Evolutionary conservation across 1,140 invertebrate species (phyloP), one percentile per base, ranked within the genome.

Genomic region (Brachionus rotundiformis): DNA sequence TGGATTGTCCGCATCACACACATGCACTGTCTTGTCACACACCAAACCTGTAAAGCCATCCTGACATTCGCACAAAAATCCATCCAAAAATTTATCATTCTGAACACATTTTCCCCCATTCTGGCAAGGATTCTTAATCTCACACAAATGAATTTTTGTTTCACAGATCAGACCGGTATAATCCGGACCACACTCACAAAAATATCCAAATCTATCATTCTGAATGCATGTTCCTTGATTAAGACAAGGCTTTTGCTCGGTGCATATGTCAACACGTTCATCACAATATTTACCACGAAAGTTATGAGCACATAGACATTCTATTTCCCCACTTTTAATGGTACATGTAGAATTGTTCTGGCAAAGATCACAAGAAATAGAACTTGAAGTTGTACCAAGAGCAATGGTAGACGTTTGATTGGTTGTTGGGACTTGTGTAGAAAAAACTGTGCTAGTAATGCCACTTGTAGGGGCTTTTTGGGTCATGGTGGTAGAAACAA

Each of bases 271-370:
- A 31, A 63, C 25, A 25, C 19, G 16, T 23, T 47, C 23, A 13
- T 79, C 76, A 59, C 75, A 79, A 39, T 41, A 39, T 29, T 73
- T 81, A 71, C 83, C 84, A 11, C 82, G 81, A 54, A 68, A 84
- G 16, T 76, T 76, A 27, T 11, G 3, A 29, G 29, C 16, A 83
- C 84, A 84, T 16, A 82, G 25, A 80, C 84, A 84, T 16, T 31
- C 27, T 33, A 33, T 47, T n/a, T 76, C 23, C 13, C n/a, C 3
- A 16, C 23, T 44, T 44, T 73, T 19, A 8, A 73, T 23, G 1
- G 23, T 11, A 73, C 68, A 73, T 23, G 68, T 73, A 25, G 68
- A 73, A 44, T 73, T 73, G 41, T 73, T 41, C 36, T 73, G 16
- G 19, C 68, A 73, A 7, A 44, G 19, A 44, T 29, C 19, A 47